Percentiles rank a stretch among this genome's conserved stretches.
Evolutionary conservation across 2,888 invertebrate genomes (phyloP).

Genomic region (Yponomeuta cagnagella): DNA sequence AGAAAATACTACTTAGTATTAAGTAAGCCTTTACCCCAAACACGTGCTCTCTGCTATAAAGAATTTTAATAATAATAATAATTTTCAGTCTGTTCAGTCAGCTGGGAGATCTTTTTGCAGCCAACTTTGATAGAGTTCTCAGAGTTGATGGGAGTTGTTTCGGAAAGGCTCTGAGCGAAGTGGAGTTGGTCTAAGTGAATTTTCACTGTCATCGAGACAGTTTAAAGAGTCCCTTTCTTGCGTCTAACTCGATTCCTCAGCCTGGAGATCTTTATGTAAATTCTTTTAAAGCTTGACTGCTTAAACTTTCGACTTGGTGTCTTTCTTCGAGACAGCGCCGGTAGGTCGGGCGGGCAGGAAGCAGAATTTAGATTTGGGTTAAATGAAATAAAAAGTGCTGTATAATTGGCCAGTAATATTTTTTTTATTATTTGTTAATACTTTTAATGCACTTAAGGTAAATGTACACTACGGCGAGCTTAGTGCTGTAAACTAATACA

Average conservation of each 20-base stretch:
- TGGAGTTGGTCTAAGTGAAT: slow-evolving; percentile 67
- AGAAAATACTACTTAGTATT: no score
- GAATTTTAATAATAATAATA: no score
- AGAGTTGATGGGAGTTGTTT: slow-evolving; percentile 32
- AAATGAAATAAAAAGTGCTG: background rate
- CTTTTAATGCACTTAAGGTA: background rate
- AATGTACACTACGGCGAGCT: no score
- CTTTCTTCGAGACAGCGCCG: background rate
- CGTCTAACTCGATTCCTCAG: slow-evolving; percentile 69
- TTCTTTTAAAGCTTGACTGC: slow-evolving; percentile 28
- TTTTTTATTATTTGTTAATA: background rate
- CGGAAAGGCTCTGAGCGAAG: slow-evolving; percentile 33
- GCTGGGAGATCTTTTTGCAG: background rate
- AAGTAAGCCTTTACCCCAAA: no score
- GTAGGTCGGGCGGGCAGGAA: no score
- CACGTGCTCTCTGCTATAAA: no score
- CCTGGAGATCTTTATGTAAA: slow-evolving; percentile 65
- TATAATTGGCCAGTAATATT: background rate
- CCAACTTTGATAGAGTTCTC: slow-evolving; percentile 9
- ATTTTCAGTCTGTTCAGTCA: no score
- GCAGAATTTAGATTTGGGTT: no score
- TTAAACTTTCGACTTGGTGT: background rate
- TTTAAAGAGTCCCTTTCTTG: slow-evolving; percentile 63
- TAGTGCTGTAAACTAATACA: no score
- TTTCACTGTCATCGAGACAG: slow-evolving; percentile 71